phyloP scores from a whole-genome alignment of 2,888 invertebrate genomes.

The Macrosoma leucophasiata region DNA sequence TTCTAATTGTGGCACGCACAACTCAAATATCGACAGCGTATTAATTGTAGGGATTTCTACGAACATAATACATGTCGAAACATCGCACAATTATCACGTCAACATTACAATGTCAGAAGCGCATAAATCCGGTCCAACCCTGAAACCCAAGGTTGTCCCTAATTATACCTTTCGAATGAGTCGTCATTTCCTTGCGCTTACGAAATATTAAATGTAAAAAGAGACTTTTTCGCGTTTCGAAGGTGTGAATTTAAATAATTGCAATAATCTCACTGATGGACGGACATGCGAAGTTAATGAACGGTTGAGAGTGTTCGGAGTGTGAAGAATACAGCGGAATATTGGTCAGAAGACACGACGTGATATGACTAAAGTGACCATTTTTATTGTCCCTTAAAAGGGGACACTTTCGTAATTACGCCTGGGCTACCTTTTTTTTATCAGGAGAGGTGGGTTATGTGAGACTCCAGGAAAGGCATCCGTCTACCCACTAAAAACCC shows the following conservation, averaged over 20 bases:
- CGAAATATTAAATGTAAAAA: conserved; percentile 72
- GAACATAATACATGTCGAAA: conserved; percentile 45
- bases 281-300: conserved; percentile 71
- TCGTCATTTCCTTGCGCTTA: conserved; percentile 72
- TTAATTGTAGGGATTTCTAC: conserved; percentile 23
- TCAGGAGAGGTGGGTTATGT: too few relatives aligned
- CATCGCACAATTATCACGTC: conserved; percentile 59
- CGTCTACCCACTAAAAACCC: too few relatives aligned
- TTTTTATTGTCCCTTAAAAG: too few relatives aligned
- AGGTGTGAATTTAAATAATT: conserved; percentile 77
- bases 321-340: conserved; percentile 49
- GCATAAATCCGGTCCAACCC: conserved; percentile 54
- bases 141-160: conserved; percentile 64
- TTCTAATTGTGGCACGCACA: conserved; percentile 15
- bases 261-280: conserved; percentile 65
- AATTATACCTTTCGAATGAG: conserved; percentile 74
- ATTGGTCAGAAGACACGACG: conserved; percentile 6
- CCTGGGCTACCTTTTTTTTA: too few relatives aligned
- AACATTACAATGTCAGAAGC: conserved; percentile 51
- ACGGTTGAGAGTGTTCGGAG: conserved; percentile 38
- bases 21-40: conserved; percentile 24
- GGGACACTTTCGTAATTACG: too few relatives aligned
- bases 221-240: conserved; percentile 66
- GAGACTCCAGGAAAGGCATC: too few relatives aligned
- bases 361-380: too few relatives aligned